Base-by-base conservation (phyloP, 2,113 vertebrate genomes). In the Rhea pennata region DNA sequence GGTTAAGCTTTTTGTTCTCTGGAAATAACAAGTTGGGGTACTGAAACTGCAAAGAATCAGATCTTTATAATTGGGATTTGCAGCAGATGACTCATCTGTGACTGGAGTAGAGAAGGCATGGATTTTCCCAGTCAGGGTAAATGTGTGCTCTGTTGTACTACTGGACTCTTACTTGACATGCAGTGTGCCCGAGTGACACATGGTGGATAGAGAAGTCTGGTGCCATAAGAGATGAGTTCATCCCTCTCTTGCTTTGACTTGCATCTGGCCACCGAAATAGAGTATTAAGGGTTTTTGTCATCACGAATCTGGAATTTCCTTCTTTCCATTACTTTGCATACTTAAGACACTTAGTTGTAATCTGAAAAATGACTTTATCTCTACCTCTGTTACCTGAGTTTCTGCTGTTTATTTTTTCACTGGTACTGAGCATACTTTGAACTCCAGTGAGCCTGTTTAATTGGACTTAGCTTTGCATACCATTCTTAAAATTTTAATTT, bases 71-170 rank as follows among this genome's bases (percentile, higher is more conserved):
- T 15, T 71, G 66, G 36, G 26, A 61, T 72, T 62, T 59, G 79
- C 66, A 79, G 67, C 0, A 6, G 33, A 9, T 85, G 67, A 72
- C 22, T 95, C 58, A 74, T 11, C 61, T 29, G 58, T 76, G 84
- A 36, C 0, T 51, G 23, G 1, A 79, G 29, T 36, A 4, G 10
- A 42, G 56, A 69, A 80, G 48, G 12, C 22, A 13, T 1, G 22
- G 29, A 22, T 29, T 65, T 65, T 66, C 36, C 48, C 77, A 80
- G 39, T 7, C 11, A 42, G 77, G 36, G 29, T 84, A 58, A 59
- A 44, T 88, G 48, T 51, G 26, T n/a, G 1, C 46, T 46, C 46
- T 69, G 17, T 31, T 53, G 56, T 9, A 9, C 26, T 83, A 42
- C 46, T 76, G 48, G 0, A 2, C 46, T 84, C 64, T 84, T 56